Conservation (phyloP, 2,113 vertebrate genomes). For the Myrmecobius fasciatus region DNA sequence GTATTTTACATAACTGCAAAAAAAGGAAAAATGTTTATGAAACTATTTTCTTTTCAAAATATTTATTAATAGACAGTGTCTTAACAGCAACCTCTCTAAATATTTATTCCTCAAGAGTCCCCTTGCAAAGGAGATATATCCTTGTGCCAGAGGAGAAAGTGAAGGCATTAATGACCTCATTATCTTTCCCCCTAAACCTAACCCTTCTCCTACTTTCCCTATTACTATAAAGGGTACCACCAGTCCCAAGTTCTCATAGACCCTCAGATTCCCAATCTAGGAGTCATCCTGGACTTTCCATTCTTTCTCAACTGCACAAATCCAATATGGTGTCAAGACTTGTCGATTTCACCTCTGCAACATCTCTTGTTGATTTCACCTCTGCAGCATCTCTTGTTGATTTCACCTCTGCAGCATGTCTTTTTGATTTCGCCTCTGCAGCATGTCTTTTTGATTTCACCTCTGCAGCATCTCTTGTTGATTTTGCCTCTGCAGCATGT, state of each 20-base stretch:
- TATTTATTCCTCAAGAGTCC: constrained; percentile 45
- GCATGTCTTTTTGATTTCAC: no score
- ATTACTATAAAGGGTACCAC: no score
- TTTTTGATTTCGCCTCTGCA: no score
- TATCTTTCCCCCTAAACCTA: background rate
- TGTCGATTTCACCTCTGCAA: background rate
- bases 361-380: no score
- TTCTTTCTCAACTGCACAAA: background rate
- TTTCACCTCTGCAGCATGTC: no score
- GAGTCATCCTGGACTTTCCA: background rate
- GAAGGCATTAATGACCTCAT: background rate
- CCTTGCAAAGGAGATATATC: background rate
- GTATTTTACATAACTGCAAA: no score
- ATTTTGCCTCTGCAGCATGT: no score
- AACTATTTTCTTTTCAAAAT: constrained; percentile 41
- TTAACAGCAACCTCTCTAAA: constrained; percentile 42
- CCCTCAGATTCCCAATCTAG: background rate
- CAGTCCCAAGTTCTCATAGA: no score
- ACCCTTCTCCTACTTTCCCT: background rate
- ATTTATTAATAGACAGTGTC: constrained; percentile 61
- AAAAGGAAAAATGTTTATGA: background rate
- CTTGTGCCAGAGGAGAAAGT: background rate
- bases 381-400: no score
- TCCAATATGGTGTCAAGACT: background rate
- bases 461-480: no score